Evolutionary conservation across 2,113 vertebrate species (phyloP).

Genomic region (Tetrax tetrax): DNA sequence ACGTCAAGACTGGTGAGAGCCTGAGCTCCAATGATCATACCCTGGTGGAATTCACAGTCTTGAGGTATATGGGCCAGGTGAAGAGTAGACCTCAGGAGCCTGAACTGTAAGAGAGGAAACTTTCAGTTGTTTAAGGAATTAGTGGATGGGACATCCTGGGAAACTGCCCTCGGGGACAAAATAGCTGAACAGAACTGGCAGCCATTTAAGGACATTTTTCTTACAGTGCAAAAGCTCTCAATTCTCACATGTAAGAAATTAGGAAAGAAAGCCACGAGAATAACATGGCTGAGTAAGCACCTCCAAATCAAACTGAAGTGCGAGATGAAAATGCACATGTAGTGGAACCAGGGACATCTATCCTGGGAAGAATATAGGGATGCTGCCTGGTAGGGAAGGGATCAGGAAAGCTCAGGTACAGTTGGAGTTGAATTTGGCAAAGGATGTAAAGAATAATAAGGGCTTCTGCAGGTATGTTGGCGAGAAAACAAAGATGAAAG

Average conservation of each 20-base stretch:
- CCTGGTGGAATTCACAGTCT: neutral
- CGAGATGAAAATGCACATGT: neutral
- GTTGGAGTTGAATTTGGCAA: too few species aligned
- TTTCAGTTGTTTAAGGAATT: neutral
- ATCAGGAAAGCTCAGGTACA: too few species aligned
- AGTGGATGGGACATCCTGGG: neutral
- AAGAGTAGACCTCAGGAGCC: neutral
- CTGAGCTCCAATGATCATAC: neutral
- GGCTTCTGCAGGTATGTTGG: too few species aligned
- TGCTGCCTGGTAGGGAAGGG: too few species aligned
- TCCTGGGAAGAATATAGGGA: too few species aligned
- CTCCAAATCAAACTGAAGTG: neutral
- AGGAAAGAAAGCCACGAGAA: neutral
- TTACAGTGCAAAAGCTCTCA: neutral
- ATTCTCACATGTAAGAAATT: neutral
- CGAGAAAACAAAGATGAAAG: neutral
- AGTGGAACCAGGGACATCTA: neutral
- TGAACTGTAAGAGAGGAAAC: neutral
- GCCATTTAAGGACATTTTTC: too few species aligned
- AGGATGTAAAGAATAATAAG: too few species aligned
- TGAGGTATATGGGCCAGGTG: neutral
- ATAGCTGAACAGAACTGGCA: too few species aligned
- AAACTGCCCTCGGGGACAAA: too few species aligned
- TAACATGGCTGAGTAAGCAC: neutral
- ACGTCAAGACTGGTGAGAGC: neutral